These are phyloP conservation scores for Tapera naevia DNA, from an alignment of 2,797 vertebrate genomes.

Conservation along the genomic window DNA sequence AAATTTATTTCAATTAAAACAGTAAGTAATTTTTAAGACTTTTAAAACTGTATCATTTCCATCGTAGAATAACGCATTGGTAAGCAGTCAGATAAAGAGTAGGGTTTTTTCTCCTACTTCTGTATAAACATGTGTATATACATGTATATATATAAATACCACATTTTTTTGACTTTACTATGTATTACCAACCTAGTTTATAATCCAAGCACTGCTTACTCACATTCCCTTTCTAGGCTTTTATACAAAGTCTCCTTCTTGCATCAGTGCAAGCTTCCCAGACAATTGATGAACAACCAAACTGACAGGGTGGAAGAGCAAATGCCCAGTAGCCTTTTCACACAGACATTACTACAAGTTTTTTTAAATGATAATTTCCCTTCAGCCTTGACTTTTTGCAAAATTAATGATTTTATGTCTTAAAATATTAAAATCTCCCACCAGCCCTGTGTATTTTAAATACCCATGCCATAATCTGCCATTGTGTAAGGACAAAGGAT, in stretches of 20 bases:
- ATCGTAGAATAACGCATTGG: not conserved
- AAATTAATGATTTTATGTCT: conserved; percentile 77
- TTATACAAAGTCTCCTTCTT: conserved; percentile 42
- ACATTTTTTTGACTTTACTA: not conserved
- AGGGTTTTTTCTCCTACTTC: fast-evolving
- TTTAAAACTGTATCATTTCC: not conserved
- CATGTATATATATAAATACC: not conserved
- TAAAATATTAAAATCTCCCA: conserved; percentile 72
- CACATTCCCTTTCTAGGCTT: conserved; percentile 22
- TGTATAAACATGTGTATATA: not conserved
- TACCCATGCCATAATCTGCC: conserved; percentile 9
- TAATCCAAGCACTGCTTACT: conserved; percentile 12
- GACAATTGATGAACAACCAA: conserved; percentile 63
- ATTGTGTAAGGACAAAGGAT: conserved; percentile 14
- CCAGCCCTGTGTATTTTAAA: conserved; percentile 52
- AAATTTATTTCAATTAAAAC: not conserved
- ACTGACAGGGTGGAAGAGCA: conserved; percentile 69
- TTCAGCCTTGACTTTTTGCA: conserved; percentile 67
- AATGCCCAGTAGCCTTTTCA: conserved; percentile 62
- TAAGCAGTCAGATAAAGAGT: not conserved
- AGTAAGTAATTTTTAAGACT: not conserved
- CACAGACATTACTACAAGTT: conserved; percentile 48
- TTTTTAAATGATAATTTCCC: conserved; percentile 69
- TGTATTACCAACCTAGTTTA: not conserved
- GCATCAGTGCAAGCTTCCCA: conserved; percentile 25